Conservation (phyloP, 2,888 invertebrate genomes). For the Pecten maximus region DNA sequence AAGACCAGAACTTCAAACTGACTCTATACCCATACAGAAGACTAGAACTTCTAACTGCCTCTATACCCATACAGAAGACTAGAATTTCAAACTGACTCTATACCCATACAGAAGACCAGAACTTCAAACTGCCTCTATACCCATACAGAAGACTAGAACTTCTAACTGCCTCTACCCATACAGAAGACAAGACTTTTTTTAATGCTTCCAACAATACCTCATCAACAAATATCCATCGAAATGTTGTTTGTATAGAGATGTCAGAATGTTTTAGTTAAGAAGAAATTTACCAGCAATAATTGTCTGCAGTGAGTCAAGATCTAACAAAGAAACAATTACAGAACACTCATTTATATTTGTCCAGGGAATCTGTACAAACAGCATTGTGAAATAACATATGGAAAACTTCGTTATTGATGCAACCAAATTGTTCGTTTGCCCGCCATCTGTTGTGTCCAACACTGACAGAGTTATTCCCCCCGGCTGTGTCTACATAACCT, state of each 20-base stretch:
- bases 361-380: background rate
- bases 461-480: too few species aligned
- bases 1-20: too few species aligned
- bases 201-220: background rate
- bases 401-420: too few species aligned
- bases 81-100: too few species aligned
- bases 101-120: background rate
- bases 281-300: background rate
- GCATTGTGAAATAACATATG: background rate
- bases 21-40: too few species aligned
- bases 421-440: too few species aligned
- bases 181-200: background rate
- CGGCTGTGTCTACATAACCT: too few species aligned
- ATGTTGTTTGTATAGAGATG: too few species aligned
- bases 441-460: too few species aligned
- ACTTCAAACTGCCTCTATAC: background rate
- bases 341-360: background rate
- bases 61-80: too few species aligned
- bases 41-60: too few species aligned
- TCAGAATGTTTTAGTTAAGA: background rate
- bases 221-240: background rate
- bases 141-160: background rate
- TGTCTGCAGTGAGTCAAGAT: background rate
- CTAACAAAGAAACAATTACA: background rate
- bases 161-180: background rate